Percentiles rank a stretch among this genome's conserved stretches.
These are phyloP conservation scores for Pseudorasbora parva DNA, from an alignment of 2,113 vertebrate species.

Conservation along the genomic window DNA sequence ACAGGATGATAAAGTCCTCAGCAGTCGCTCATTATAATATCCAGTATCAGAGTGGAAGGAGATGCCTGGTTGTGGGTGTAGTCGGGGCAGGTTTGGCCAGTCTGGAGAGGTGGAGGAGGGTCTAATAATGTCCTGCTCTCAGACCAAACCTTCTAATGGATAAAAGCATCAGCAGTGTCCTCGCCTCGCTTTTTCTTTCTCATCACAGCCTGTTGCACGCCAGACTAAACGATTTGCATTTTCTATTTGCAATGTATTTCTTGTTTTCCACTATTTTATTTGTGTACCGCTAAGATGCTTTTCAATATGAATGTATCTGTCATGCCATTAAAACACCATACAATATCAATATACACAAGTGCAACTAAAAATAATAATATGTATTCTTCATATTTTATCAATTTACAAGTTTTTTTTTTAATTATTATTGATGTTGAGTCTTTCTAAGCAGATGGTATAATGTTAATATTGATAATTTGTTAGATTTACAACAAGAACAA, in stretches of 20 bases:
- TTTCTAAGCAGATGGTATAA: too few species aligned
- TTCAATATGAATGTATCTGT: background rate
- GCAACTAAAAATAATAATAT: background rate
- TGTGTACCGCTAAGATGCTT: background rate
- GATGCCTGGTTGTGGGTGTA: background rate
- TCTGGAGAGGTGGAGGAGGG: constrained; percentile 53
- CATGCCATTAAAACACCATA: background rate
- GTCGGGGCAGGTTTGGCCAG: constrained; percentile 18
- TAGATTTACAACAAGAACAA: background rate
- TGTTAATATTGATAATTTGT: background rate
- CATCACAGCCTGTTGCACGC: background rate
- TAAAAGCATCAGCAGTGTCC: background rate
- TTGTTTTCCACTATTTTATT: background rate
- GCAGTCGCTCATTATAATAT: constrained; percentile 13
- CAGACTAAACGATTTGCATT: background rate
- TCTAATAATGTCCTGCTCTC: constrained; percentile 63
- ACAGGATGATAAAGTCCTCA: background rate
- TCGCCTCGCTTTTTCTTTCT: background rate
- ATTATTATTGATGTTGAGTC: background rate
- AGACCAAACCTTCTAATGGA: constrained; percentile 25
- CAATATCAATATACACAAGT: background rate
- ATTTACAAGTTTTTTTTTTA: background rate
- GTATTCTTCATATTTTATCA: background rate
- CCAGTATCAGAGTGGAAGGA: constrained; percentile 2
- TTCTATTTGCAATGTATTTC: background rate